Evolutionary conservation across 2,888 invertebrate species (phyloP), one percentile per base, ranked within the genome.

Genomic region (Polylopha cassiicola): DNA sequence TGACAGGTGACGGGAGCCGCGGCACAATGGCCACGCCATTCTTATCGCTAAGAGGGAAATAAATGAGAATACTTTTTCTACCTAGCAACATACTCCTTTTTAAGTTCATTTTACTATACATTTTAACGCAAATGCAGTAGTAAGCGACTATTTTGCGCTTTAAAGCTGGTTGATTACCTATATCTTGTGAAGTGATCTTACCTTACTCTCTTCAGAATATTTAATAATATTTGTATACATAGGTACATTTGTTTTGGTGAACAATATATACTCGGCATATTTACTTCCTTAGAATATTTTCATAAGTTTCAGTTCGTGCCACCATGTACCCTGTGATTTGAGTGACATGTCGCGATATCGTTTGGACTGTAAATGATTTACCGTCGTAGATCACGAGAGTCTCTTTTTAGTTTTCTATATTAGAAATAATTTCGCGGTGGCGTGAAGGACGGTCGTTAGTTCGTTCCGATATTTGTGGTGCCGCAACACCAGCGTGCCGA

Each of bases 41-140:
- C 71, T 76, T 78, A 78, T 78, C 78, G 70, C 67, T 63, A 64
- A 70, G 60, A 70, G 69, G 65, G 51, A 75, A 78, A 80, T 78
- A 76, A 79, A 78, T 72, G 71, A 67, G 65, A 67, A 58, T 63
- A 71, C 63, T 71, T 77, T 74, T 76, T 72, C 64, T 67, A 55
- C 55, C 71, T 66, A 65, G 63, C 59, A 61, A 63, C 55, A 54
- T 50, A 68, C 63, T 65, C 65, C 58, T 58, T 60, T 59, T 52
- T 56, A 65, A 61, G 64, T 62, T 58, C 53, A 53, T 65, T 58
- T 65, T 67, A 61, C 59, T 59, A 65, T 67, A 61, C 55, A 53
- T 56, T 42, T 28, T 61, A 51, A 46, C 48, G 51, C 48, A 46
- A 57, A 30, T 38, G 37, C 30, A 34, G 41, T 49, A 42, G 46